These are phyloP conservation scores for Catharus bicknelli DNA, from an alignment of 2,113 vertebrate species.

Conservation along the genomic window DNA sequence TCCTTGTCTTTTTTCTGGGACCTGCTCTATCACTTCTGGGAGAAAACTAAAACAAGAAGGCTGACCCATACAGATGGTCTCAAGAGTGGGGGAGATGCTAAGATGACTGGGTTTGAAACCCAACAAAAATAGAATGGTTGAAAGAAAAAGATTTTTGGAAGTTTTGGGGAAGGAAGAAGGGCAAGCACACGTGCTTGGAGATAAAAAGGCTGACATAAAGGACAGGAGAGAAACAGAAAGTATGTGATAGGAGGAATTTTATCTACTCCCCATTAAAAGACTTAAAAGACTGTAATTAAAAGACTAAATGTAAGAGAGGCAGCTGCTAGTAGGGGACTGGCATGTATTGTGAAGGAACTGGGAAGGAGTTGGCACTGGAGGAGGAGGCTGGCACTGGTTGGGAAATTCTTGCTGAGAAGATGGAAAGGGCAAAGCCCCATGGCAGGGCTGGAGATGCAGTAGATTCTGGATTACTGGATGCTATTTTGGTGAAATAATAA, in stretches of 20 bases:
- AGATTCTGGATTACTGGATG: background rate
- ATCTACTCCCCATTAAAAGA: background rate
- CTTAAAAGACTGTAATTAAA: background rate
- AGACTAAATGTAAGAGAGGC: background rate
- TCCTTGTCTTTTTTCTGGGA: background rate
- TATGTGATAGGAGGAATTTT: background rate
- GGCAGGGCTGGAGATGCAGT: background rate
- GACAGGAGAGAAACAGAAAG: background rate
- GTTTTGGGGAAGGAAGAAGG: background rate
- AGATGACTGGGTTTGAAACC: background rate
- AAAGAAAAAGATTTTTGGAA: background rate
- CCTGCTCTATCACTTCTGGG: background rate
- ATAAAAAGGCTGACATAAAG: background rate
- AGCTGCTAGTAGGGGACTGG: background rate
- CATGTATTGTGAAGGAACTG: background rate
- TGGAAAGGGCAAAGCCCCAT: background rate
- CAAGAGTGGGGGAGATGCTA: background rate
- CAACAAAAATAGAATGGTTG: background rate
- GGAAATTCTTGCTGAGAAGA: background rate
- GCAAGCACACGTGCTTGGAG: background rate
- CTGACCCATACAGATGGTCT: background rate
- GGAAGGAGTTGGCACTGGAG: background rate
- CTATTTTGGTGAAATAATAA: background rate
- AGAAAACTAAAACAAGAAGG: background rate
- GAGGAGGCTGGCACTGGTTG: background rate